Base-by-base conservation (phyloP, 2,113 vertebrate species). In the Ictalurus punctatus region DNA sequence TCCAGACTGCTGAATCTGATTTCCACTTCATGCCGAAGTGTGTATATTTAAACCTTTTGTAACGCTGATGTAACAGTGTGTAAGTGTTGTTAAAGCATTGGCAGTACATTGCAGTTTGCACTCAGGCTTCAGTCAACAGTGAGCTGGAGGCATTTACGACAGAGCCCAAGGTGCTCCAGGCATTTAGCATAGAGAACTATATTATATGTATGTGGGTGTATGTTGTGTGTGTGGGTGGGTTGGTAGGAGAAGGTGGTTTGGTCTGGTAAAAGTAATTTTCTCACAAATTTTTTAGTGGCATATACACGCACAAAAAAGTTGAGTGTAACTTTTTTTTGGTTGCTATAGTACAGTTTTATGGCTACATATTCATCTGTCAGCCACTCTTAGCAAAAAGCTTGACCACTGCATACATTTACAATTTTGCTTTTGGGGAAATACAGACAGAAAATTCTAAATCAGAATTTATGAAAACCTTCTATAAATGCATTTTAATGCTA, bases 61-160 rank as follows among this genome's bases (percentile, higher is more conserved):
- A 56, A 80, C 52, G 7, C 78, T 80, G 78, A 80, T 80, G 78
- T 80, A 80, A 80, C 78, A 80, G 78, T 23, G 52, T 80, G 78
- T 27, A 80, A 80, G 52, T 80, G 52, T n/a, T 56, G 78, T 56
- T 56, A 80, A 56, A 80, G 6, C n/a, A 56, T 80, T 56, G 78
- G 56, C 78, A 80, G 10, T 56, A 56, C 30, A 30, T 56, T 30
- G 27, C 78, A 56, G 52, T 80, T 80, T 56, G 52, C 25, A 56
- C 52, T 56, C 6, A 56, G 52, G 25, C 78, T 80, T 30, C 48
- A 80, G 78, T 52, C 27, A 54, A 80, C 78, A 80, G 16, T 80
- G 78, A 56, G 78, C 78, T 80, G 78, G 78, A 80, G 23, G 78
- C 52, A 48, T 80, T 56, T 80, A 80, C 1, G 27, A 48, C 78